A percentile compares a stretch with the other conserved stretches of the same genome.
Evolutionary conservation across 2,888 invertebrate genomes (phyloP).

Genomic region (Papilio elwesi): DNA sequence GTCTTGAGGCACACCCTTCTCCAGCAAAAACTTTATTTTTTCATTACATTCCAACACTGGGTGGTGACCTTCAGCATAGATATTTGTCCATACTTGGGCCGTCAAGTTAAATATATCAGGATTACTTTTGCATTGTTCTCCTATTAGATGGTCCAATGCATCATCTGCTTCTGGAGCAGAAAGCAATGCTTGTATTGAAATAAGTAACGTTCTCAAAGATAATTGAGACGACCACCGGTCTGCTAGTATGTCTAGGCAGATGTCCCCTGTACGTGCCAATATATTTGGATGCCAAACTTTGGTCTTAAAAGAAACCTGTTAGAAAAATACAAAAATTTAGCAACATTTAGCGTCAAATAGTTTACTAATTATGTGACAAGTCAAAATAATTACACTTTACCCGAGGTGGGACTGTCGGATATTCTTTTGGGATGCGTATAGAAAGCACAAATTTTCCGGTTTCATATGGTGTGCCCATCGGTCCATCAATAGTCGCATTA

Average conservation of each 20-base stretch:
- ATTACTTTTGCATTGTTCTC: slow-evolving; percentile 97
- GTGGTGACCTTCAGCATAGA: slow-evolving; percentile 92
- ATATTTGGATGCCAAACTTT: slow-evolving; percentile 99
- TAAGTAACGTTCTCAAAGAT: slow-evolving; percentile 96
- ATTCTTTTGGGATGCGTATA: too few species aligned
- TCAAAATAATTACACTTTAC: too few species aligned
- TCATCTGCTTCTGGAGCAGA: slow-evolving; percentile 96
- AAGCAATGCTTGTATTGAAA: slow-evolving; percentile 97
- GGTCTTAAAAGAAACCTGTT: slow-evolving; percentile 75
- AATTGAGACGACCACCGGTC: slow-evolving; percentile 99
- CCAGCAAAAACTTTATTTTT: too few species aligned
- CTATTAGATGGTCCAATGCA: slow-evolving; percentile 98
- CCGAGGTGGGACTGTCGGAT: too few species aligned
- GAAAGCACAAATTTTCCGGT: too few species aligned
- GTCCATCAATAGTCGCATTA: too few species aligned
- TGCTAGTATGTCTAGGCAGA: slow-evolving; percentile 99
- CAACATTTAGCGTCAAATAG: too few species aligned
- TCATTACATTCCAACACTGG: too few species aligned
- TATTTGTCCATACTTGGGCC: slow-evolving; percentile 97
- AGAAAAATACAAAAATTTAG: too few species aligned
- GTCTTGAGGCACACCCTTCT: too few species aligned
- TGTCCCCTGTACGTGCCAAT: slow-evolving; percentile 98
- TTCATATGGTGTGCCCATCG: too few species aligned
- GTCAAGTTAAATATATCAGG: slow-evolving; percentile 94
- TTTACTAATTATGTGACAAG: too few species aligned